phyloP scores from a whole-genome alignment of 1,140 invertebrate species.

The Spodoptera frugiperda region DNA sequence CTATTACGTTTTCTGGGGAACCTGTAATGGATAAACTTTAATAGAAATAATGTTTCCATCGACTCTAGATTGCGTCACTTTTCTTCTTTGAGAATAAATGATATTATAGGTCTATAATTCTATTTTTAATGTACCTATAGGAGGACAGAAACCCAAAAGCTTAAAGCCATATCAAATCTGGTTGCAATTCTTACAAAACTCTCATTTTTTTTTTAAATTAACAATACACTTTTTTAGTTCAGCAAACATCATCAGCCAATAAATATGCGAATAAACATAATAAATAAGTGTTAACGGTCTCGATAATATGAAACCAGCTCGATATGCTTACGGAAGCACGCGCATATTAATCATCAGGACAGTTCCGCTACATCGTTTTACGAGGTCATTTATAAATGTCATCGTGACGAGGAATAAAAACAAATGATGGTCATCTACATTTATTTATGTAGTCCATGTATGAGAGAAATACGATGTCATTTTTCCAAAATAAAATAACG shows the following conservation, averaged over 20 bases:
- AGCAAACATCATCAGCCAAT: not conserved
- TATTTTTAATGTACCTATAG: too few relatives aligned
- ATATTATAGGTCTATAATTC: too few relatives aligned
- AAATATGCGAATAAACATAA: not conserved
- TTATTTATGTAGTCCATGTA: conserved; percentile 2
- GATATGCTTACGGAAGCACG: conserved; percentile 13
- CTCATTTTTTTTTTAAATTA: too few relatives aligned
- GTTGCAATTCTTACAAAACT: too few relatives aligned
- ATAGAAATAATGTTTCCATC: too few relatives aligned
- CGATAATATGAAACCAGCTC: conserved; percentile 15
- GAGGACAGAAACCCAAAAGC: too few relatives aligned
- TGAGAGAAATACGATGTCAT: not conserved
- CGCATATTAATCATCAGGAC: conserved; percentile 31
- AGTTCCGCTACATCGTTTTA: conserved; percentile 35
- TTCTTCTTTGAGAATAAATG: too few relatives aligned
- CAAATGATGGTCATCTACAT: conserved; percentile 5
- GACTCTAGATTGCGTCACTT: too few relatives aligned
- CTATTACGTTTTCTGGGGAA: too few relatives aligned
- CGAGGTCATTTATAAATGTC: conserved; percentile 36
- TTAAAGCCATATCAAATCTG: too few relatives aligned
- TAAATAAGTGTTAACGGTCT: conserved; percentile 10
- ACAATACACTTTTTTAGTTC: too few relatives aligned
- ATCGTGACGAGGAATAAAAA: conserved; percentile 30
- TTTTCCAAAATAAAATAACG: not conserved
- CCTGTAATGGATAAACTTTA: too few relatives aligned